Conservation (phyloP, 2,888 invertebrate species). For the Drosophila leonis region DNA sequence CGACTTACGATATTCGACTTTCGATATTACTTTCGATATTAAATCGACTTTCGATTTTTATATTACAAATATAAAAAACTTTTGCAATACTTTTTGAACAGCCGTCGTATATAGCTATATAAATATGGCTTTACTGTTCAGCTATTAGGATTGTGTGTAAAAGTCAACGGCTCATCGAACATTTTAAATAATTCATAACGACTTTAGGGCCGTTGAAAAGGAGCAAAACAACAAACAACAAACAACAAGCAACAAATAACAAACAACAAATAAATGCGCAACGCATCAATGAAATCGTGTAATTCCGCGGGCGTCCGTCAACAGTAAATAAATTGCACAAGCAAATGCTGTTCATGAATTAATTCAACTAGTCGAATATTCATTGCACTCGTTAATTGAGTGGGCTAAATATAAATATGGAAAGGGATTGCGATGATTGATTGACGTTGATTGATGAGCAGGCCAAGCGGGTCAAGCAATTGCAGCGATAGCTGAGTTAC, state of each 20-base stretch:
- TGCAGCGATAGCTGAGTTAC: background rate
- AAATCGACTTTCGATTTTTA: background rate
- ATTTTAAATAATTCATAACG: conserved; percentile 25
- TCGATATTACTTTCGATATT: background rate
- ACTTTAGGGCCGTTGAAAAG: conserved; percentile 5
- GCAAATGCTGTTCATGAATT: conserved; percentile 12
- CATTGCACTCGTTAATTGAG: conserved; percentile 10
- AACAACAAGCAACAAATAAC: background rate
- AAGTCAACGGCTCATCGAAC: conserved; percentile 3
- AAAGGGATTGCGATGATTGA: background rate
- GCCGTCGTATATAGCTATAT: background rate
- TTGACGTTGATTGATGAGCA: conserved; percentile 8
- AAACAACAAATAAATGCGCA: conserved; percentile 8
- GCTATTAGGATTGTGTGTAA: conserved; percentile 13
- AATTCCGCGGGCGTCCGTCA: conserved; percentile 8
- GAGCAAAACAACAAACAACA: background rate
- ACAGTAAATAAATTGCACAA: conserved; percentile 3
- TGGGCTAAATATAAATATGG: background rate
- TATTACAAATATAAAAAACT: too few relatives aligned
- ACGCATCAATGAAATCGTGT: conserved; percentile 1
- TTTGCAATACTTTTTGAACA: background rate
- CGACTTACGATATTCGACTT: background rate
- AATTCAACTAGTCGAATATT: conserved; percentile 15
- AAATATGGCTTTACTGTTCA: background rate
- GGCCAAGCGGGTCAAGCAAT: background rate